Conservation (phyloP, 2,113 vertebrate species). For the Melozone crissalis region DNA sequence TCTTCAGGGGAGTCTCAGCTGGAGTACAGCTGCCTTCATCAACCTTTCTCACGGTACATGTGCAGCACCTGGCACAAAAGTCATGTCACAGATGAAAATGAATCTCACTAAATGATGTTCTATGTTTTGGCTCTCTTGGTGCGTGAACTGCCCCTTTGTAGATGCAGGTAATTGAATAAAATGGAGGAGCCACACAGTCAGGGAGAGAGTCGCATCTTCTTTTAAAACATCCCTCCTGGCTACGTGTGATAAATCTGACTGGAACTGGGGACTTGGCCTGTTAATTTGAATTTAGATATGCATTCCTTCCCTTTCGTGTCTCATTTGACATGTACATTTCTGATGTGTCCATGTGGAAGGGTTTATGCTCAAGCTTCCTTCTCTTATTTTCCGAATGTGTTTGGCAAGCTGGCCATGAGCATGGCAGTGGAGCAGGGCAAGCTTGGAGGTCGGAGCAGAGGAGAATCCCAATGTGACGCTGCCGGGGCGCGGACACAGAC, state of each 20-base stretch:
- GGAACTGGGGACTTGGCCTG: not conserved
- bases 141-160: not conserved
- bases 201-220: not conserved
- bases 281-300: not conserved
- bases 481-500: conserved; percentile 37
- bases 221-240: not conserved
- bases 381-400: not conserved
- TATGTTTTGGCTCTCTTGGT: not conserved
- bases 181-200: not conserved
- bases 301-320: not conserved
- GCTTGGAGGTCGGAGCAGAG: conserved; percentile 54
- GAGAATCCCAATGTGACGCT: conserved; percentile 69
- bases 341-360: not conserved
- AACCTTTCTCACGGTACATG: not conserved
- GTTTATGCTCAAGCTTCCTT: not conserved
- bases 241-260: not conserved
- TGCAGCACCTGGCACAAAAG: conserved; percentile 20
- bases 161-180: not conserved
- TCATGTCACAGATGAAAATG: not conserved
- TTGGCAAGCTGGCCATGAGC: not conserved
- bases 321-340: not conserved
- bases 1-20: conserved; percentile 19
- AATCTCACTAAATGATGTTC: not conserved
- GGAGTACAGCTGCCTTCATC: conserved; percentile 6
- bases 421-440: rapidly evolving